These are phyloP conservation scores for Cephalopholis sonnerati DNA, from an alignment of 2,113 vertebrate genomes.

Conservation along the genomic window DNA sequence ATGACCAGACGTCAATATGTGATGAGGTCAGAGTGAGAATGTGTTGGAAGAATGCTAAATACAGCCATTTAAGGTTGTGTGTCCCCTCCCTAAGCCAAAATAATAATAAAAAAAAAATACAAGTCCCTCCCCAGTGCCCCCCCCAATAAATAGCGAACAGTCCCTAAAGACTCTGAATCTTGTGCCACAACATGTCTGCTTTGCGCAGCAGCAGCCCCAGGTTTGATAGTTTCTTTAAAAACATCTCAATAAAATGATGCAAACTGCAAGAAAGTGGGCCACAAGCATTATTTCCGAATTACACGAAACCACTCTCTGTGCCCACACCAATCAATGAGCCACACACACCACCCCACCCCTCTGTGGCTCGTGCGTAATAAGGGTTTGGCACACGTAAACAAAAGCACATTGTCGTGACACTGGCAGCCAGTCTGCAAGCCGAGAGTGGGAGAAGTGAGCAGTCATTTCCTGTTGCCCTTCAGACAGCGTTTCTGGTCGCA, in stretches of 20 bases:
- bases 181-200: no score
- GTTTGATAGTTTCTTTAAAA: not conserved
- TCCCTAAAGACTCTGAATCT: not conserved
- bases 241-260: not conserved
- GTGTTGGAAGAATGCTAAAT: no score
- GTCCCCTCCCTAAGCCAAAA: no score
- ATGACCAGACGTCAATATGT: no score
- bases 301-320: slow-evolving; percentile 14
- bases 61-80: no score
- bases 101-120: no score
- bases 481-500: not conserved
- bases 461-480: slow-evolving; percentile 25
- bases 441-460: slow-evolving; percentile 44
- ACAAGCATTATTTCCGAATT: slow-evolving; percentile 28
- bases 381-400: slow-evolving; percentile 81
- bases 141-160: no score
- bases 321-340: slow-evolving; percentile 3
- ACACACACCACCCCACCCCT: slow-evolving; percentile 26
- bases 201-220: not conserved
- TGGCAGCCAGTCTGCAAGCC: slow-evolving; percentile 56
- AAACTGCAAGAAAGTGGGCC: slow-evolving; percentile 25
- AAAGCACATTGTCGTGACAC: slow-evolving; percentile 82
- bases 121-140: no score
- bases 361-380: slow-evolving; percentile 66
- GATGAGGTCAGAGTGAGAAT: no score